A percentile compares a stretch with the other conserved stretches of the same genome.
These are phyloP conservation scores for Cephus rjabovi DNA, from an alignment of 2,888 invertebrate genomes.

Conservation along the genomic window DNA sequence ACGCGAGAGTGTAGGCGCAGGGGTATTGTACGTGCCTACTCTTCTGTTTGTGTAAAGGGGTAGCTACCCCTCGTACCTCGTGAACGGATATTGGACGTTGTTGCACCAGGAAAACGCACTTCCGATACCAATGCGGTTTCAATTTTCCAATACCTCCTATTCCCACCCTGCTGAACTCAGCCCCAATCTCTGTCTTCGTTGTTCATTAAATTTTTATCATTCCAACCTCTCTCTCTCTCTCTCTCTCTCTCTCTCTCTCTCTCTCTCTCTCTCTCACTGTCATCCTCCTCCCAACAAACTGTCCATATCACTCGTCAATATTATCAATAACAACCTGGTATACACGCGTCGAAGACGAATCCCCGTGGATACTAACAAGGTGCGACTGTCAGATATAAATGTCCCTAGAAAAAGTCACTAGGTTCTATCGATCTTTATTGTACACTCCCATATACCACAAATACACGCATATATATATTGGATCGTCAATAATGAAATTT, in stretches of 20 bases:
- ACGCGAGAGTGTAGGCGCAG: not conserved
- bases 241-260: not conserved
- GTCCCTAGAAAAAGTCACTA: too few species aligned
- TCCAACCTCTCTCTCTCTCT: not conserved
- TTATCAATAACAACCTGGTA: too few species aligned
- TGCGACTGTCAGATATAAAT: too few species aligned
- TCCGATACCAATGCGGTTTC: conserved; percentile 28
- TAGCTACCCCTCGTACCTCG: conserved; percentile 8
- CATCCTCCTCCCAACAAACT: too few species aligned
- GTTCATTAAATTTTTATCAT: conserved; percentile 8
- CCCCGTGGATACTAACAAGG: too few species aligned
- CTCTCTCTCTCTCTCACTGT: not conserved
- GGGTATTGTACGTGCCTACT: not conserved
- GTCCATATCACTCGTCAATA: too few species aligned
- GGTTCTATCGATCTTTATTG: too few species aligned
- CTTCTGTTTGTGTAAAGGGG: not conserved
- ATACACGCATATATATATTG: not conserved
- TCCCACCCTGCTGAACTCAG: conserved; percentile 4
- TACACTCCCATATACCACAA: too few species aligned
- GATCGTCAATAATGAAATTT: too few species aligned
- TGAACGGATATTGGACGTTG: not conserved
- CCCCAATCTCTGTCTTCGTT: not conserved
- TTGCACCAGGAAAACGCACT: conserved; percentile 22
- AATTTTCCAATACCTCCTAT: conserved; percentile 29
- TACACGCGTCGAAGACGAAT: too few species aligned